A percentile compares a stretch with the other conserved stretches of the same genome.
Conservation (phyloP, 2,113 vertebrate species). For the Hippocampus comes region DNA sequence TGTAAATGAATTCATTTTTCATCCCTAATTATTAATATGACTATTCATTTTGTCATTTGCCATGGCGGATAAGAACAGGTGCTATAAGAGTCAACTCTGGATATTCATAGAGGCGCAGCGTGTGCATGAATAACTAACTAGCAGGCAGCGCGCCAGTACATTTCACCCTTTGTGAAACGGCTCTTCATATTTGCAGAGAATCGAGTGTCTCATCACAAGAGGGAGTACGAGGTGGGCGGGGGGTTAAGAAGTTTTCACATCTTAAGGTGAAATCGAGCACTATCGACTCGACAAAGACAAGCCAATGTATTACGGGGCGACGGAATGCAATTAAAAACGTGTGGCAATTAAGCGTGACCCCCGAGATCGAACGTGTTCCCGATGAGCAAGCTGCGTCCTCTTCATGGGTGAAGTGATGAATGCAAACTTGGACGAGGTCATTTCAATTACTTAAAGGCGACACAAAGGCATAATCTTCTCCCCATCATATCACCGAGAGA, state of each 20-base stretch:
- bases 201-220: not conserved
- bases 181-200: not conserved
- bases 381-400: not conserved
- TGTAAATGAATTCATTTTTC: not conserved
- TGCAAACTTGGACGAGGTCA: not conserved
- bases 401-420: not conserved
- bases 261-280: not conserved
- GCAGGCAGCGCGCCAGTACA: not conserved
- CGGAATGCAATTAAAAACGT: not conserved
- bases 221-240: not conserved
- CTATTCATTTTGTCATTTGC: not conserved
- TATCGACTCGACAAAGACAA: not conserved
- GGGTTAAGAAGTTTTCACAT: not conserved
- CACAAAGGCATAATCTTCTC: not conserved
- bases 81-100: not conserved
- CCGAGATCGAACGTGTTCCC: not conserved
- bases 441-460: not conserved
- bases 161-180: not conserved
- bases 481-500: not conserved
- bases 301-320: conserved; percentile 8
- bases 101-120: not conserved
- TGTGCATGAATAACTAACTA: not conserved
- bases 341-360: not conserved
- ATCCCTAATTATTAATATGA: not conserved
- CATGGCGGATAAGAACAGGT: not conserved